A percentile compares a stretch with the other conserved stretches of the same genome.
Evolutionary conservation across 92 coral and sea anemone genomes (phyloP).

Genomic region (Heliopora coerulea): DNA sequence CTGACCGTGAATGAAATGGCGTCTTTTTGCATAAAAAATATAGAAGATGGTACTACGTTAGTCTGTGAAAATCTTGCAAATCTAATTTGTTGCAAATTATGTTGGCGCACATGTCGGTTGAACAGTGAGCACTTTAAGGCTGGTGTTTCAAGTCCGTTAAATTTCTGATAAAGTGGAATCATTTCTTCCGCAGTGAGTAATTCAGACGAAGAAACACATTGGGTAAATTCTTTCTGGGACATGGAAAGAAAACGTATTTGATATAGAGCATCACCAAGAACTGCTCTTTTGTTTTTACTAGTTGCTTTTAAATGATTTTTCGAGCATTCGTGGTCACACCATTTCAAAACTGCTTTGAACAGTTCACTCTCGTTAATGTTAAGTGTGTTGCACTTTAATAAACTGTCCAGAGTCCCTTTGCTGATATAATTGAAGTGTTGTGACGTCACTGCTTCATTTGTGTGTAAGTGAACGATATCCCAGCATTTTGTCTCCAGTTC

Average conservation of each 20-base stretch:
- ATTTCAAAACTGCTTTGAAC: conserved; percentile 61
- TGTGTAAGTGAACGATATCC: conserved; percentile 48
- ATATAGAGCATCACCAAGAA: conserved; percentile 41
- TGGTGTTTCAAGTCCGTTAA: too few relatives aligned
- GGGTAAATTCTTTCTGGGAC: too few relatives aligned
- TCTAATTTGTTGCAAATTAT: too few relatives aligned
- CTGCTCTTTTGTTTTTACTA: conserved; percentile 18
- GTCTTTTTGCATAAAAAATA: too few relatives aligned
- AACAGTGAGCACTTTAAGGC: too few relatives aligned
- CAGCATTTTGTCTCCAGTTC: conserved; percentile 50
- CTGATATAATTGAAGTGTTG: conserved; percentile 54
- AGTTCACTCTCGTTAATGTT: conserved; percentile 63
- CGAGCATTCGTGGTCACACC: conserved; percentile 45
- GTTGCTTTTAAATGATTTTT: conserved; percentile 26
- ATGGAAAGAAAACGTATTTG: conserved; percentile 77
- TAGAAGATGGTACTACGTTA: too few relatives aligned
- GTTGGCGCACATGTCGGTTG: too few relatives aligned
- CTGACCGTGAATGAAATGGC: conserved; percentile 61
- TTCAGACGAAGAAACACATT: too few relatives aligned
- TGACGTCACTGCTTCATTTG: conserved; percentile 47
- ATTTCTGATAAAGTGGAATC: too few relatives aligned
- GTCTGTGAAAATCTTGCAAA: too few relatives aligned
- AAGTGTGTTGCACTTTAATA: conserved; percentile 62
- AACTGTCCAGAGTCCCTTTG: conserved; percentile 40
- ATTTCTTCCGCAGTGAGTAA: too few relatives aligned